A percentile compares a stretch with the other conserved stretches of the same genome.
phyloP scores from a whole-genome alignment of 35 echinoderm and acorn worm genomes.

The Strongylocentrotus purpuratus region DNA sequence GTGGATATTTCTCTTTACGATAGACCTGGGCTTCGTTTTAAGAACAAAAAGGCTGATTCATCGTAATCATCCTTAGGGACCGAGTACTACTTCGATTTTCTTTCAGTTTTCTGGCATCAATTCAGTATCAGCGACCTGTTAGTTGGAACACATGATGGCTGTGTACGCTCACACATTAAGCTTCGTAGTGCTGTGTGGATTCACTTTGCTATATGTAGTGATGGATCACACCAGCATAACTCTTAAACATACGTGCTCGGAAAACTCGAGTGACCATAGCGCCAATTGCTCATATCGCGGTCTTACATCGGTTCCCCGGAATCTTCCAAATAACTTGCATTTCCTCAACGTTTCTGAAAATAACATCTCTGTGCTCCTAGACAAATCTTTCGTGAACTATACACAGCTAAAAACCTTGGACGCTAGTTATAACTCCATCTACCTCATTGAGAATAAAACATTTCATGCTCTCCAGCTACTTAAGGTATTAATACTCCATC shows the following conservation, averaged over 20 bases:
- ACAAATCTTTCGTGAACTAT: background rate
- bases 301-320: constrained; percentile 15
- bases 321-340: background rate
- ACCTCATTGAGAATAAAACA: background rate
- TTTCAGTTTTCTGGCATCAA: too few relatives aligned
- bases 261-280: background rate
- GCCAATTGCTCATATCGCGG: background rate
- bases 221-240: background rate
- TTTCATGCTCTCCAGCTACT: background rate
- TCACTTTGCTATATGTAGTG: background rate
- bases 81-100: too few relatives aligned
- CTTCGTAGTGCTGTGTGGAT: background rate
- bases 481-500: background rate
- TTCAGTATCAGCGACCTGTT: too few relatives aligned
- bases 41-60: too few relatives aligned
- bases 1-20: too few relatives aligned
- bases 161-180: background rate
- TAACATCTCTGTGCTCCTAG: background rate
- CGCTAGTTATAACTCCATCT: background rate
- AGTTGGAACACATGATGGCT: background rate
- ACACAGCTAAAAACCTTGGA: background rate
- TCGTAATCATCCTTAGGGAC: too few relatives aligned
- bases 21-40: too few relatives aligned
- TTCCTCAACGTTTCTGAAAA: background rate
- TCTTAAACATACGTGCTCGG: background rate